These are phyloP conservation scores for Oryctes rhinoceros DNA, from an alignment of 1,140 invertebrate genomes.

Conservation along the genomic window DNA sequence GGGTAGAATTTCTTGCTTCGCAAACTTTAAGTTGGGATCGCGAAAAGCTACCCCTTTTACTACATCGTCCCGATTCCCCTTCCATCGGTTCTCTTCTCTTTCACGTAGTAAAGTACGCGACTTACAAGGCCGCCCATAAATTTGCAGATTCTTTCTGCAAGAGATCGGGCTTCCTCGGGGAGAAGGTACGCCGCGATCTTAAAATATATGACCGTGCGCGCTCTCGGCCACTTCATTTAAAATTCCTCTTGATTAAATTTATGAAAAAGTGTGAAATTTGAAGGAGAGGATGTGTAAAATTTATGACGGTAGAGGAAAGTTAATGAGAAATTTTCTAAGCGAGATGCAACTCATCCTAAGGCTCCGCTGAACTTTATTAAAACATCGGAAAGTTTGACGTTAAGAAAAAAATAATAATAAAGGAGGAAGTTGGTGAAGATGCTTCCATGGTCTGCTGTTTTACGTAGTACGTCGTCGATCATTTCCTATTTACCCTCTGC, in stretches of 20 bases:
- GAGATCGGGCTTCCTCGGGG: too few relatives aligned
- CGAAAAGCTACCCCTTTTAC: neutral
- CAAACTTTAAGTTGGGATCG: constrained; percentile 14
- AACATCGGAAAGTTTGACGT: too few relatives aligned
- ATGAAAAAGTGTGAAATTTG: neutral
- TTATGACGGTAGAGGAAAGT: too few relatives aligned
- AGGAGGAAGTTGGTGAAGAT: too few relatives aligned
- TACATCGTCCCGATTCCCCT: neutral
- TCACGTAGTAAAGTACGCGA: neutral
- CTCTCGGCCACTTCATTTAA: neutral
- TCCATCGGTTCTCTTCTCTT: neutral
- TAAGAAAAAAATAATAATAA: too few relatives aligned
- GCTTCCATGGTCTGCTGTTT: too few relatives aligned
- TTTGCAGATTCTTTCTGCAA: neutral
- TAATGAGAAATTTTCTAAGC: too few relatives aligned
- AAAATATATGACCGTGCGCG: neutral
- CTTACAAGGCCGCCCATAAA: neutral
- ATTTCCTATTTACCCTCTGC: too few relatives aligned
- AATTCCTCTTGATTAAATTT: neutral
- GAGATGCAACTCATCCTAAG: too few relatives aligned
- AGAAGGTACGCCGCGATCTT: neutral
- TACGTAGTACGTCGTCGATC: too few relatives aligned
- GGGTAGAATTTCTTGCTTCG: neutral
- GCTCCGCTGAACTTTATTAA: too few relatives aligned
- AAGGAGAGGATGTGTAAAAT: too few relatives aligned